Evolutionary conservation across 37 sponge, comb jelly and placozoan genomes (phyloP).

Genomic region (Beroe forskalii): DNA sequence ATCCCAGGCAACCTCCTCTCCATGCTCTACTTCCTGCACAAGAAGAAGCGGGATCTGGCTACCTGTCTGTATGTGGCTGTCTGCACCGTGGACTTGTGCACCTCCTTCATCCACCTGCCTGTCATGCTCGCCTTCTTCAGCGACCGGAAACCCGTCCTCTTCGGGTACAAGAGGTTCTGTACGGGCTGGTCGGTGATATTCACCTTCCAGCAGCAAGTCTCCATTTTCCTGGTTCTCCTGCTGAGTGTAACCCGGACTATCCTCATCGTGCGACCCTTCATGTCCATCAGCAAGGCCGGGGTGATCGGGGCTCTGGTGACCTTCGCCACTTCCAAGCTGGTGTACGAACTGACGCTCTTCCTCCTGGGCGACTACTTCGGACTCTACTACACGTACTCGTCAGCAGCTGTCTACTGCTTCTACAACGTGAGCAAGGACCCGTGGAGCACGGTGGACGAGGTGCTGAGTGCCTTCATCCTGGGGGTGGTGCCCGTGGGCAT

Average conservation of each 20-base stretch:
- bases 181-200: constrained; percentile 13
- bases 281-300: background rate
- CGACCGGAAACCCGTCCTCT: background rate
- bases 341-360: background rate
- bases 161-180: background rate
- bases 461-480: background rate
- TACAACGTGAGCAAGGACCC: background rate
- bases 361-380: background rate
- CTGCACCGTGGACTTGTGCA: background rate
- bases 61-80: constrained; percentile 2
- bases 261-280: background rate
- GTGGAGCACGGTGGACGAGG: background rate
- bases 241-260: constrained; percentile 21
- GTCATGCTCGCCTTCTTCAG: background rate
- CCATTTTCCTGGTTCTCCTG: background rate
- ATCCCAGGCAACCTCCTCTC: constrained; percentile 20
- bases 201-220: background rate
- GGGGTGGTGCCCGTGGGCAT: constrained; percentile 2
- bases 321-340: background rate
- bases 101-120: background rate
- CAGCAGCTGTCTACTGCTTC: background rate
- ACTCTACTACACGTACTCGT: background rate
- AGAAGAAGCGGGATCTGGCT: background rate
- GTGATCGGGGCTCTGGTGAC: background rate
- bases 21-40: constrained; percentile 10